Base-by-base conservation (phyloP, 2,797 vertebrate genomes). In the Diglossa cyanea region DNA sequence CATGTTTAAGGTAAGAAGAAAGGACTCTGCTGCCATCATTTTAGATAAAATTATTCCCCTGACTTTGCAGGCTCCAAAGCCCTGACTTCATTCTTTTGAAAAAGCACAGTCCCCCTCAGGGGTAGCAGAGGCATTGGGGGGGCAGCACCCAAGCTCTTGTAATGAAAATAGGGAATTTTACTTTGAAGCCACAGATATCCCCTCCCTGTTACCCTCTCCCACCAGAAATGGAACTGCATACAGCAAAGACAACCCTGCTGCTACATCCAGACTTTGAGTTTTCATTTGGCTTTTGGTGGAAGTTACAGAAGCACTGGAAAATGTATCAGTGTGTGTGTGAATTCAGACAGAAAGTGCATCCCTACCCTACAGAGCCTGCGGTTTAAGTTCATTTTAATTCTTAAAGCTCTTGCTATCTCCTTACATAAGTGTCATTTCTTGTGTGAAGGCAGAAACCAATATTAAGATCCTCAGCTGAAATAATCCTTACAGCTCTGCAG, bases 401-500 rank as follows among this genome's bases (percentile, higher is more conserved):
- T 84, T 78, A 88, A 93, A 94, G 77, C 73, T 68, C 75, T 95
- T 6, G 4, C 92, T 94, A 90, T 81, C 74, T 88, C 86, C 77
- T 95, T 90, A 87, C 53, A 48, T 80, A 94, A 89, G 84, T 90
- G 73, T 90, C 71, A 84, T 92, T 95, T 80, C 86, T 92, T 57
- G 33, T 88, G 83, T 53, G 55, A 81, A 90, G 70, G 40, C 80
- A 95, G 80, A 90, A 33, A 93, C 83, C 48, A 48, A 88, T 93
- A 94, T 95, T 90, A 92, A 86, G 71, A 94, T 88, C 40, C 66
- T 92, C 80, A 73, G 73, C 51, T 94, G 86, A 92, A 95, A 93
- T 96, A 94, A 96, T 92, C 92, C 92, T 65, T 54, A 88, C 44
- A 93, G 79, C 66, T 90, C 67, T 75, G 63, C 77, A 88, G 88